Evolutionary conservation across 2,888 invertebrate genomes (phyloP).

Genomic region (Calliopum simillimum): DNA sequence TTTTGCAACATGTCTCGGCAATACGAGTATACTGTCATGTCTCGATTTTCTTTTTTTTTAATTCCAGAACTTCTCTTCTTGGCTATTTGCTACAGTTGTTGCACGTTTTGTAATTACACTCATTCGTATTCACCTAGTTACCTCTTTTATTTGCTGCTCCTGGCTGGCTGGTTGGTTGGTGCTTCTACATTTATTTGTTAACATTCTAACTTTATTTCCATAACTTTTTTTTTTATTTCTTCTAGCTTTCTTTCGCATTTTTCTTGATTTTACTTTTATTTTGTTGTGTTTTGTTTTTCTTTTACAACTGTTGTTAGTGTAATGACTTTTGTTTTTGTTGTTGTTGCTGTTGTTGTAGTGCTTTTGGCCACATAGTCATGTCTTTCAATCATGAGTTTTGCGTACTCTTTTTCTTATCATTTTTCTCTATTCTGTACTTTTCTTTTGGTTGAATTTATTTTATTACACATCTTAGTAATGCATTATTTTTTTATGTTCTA

Average conservation of each 20-base stretch:
- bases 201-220: neutral
- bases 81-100: neutral
- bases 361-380: neutral
- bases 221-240: neutral
- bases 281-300: neutral
- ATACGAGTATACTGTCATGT: too few species aligned
- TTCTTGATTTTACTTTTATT: slow-evolving; percentile 1
- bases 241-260: neutral
- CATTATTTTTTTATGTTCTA: too few species aligned
- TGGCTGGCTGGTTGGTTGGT: too few species aligned
- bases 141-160: neutral
- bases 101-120: slow-evolving; percentile 16
- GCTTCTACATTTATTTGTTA: neutral
- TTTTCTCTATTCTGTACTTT: too few species aligned
- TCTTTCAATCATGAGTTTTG: too few species aligned
- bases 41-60: too few species aligned
- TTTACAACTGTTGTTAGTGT: slow-evolving; percentile 10
- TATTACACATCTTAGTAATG: too few species aligned
- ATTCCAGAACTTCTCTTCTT: too few species aligned
- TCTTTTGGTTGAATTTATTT: too few species aligned
- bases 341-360: neutral
- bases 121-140: slow-evolving; percentile 14
- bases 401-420: too few species aligned
- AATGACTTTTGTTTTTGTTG: neutral
- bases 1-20: too few species aligned